These are phyloP conservation scores for Drosophila parvula DNA, from an alignment of 1,140 invertebrate species.

Conservation along the genomic window DNA sequence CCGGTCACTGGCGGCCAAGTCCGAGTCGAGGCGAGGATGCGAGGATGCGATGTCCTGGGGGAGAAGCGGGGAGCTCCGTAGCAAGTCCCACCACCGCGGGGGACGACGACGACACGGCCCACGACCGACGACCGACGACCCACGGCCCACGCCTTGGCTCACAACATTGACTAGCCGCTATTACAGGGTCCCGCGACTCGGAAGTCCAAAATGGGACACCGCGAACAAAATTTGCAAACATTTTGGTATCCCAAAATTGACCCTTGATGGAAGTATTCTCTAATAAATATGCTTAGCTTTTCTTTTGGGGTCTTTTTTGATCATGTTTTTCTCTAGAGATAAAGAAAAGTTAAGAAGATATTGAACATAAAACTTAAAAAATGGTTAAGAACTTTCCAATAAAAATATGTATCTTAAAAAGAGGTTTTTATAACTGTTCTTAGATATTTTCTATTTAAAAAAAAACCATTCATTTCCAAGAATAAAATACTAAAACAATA, in stretches of 20 bases:
- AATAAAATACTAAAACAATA: background rate
- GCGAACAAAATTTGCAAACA: conserved; percentile 19
- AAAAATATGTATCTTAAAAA: background rate
- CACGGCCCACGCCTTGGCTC: conserved; percentile 68
- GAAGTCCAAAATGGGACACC: conserved; percentile 50
- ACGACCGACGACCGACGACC: conserved; percentile 51
- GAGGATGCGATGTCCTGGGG: background rate
- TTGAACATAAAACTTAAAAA: too few species aligned
- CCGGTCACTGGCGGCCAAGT: conserved; percentile 66
- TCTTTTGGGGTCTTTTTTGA: too few species aligned
- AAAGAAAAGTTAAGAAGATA: too few species aligned
- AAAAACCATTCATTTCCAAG: background rate
- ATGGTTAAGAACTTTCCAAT: background rate
- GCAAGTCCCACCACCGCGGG: conserved; percentile 62
- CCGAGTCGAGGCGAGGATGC: conserved; percentile 26
- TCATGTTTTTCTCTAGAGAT: too few species aligned
- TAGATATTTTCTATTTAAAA: background rate
- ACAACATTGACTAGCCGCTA: conserved; percentile 69
- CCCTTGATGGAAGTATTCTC: background rate
- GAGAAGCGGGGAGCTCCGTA: conserved; percentile 1
- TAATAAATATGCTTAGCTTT: too few species aligned
- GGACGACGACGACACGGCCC: conserved; percentile 43
- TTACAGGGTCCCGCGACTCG: conserved; percentile 57
- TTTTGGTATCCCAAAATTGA: background rate
- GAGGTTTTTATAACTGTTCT: background rate